phyloP scores from a whole-genome alignment of 2,797 vertebrate species.

The Dicrostonyx torquatus region DNA sequence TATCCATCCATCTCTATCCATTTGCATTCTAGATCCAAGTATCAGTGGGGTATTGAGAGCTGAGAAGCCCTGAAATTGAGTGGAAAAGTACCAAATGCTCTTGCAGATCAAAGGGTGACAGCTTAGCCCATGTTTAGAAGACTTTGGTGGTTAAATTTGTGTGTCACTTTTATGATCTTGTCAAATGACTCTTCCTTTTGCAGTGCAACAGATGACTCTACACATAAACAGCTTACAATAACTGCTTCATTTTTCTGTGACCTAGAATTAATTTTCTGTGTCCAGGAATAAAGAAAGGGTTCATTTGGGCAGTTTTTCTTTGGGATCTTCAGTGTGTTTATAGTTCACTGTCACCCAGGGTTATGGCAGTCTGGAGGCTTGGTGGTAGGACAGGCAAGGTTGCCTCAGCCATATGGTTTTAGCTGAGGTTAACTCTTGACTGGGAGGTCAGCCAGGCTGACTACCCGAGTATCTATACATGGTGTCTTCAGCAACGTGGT shows the following conservation, averaged over 20 bases:
- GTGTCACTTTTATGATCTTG: background rate
- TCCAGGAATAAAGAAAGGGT: background rate
- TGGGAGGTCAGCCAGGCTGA: background rate
- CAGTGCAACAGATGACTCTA: background rate
- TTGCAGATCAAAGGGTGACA: background rate
- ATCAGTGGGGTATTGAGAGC: slow-evolving; percentile 10
- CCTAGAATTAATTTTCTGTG: background rate
- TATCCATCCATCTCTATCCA: background rate
- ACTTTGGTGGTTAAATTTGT: background rate
- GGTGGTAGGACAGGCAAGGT: background rate
- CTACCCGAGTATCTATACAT: background rate
- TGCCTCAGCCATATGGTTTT: background rate
- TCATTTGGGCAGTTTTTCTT: background rate
- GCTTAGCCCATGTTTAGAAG: background rate
- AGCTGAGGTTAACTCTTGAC: background rate
- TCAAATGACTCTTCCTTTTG: background rate
- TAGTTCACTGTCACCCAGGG: background rate
- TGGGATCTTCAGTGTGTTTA: background rate
- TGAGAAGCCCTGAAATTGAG: background rate
- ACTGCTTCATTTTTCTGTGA: background rate
- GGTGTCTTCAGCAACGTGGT: background rate
- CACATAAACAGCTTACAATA: background rate
- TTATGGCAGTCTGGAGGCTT: background rate
- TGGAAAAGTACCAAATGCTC: background rate
- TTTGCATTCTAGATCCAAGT: slow-evolving; percentile 14